These are phyloP conservation scores for Egretta garzetta DNA, from an alignment of 2,113 vertebrate genomes.

Conservation along the genomic window DNA sequence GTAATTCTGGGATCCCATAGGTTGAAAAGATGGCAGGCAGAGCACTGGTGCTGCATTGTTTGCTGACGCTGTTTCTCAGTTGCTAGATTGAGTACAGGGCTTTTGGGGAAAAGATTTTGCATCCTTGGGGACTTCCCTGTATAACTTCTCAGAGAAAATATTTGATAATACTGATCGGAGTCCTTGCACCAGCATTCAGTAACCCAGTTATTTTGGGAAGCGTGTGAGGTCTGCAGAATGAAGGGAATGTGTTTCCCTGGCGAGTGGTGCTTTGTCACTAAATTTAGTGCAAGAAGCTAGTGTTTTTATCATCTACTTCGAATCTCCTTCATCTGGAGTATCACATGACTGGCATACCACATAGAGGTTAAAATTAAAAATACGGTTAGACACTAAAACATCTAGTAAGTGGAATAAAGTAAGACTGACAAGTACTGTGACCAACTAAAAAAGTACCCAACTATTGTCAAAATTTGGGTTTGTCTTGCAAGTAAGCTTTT, in stretches of 20 bases:
- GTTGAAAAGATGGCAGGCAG: not conserved
- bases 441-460: not conserved
- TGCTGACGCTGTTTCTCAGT: not conserved
- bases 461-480: not conserved
- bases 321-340: not conserved
- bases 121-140: not conserved
- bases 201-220: not conserved
- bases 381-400: not conserved
- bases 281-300: not conserved
- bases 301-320: not conserved
- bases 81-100: not conserved
- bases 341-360: not conserved
- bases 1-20: not conserved
- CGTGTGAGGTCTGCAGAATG: not conserved
- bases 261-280: not conserved
- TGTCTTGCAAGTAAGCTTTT: not conserved
- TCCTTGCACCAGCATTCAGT: not conserved
- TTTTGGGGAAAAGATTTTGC: not conserved
- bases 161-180: not conserved
- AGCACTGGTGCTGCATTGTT: not conserved
- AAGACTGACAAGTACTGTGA: not conserved
- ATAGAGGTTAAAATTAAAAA: not conserved
- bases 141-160: not conserved
- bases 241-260: not conserved
- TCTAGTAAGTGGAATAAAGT: not conserved